These are phyloP conservation scores for Morone chrysops DNA, from an alignment of 2,113 vertebrate species.

Conservation along the genomic window DNA sequence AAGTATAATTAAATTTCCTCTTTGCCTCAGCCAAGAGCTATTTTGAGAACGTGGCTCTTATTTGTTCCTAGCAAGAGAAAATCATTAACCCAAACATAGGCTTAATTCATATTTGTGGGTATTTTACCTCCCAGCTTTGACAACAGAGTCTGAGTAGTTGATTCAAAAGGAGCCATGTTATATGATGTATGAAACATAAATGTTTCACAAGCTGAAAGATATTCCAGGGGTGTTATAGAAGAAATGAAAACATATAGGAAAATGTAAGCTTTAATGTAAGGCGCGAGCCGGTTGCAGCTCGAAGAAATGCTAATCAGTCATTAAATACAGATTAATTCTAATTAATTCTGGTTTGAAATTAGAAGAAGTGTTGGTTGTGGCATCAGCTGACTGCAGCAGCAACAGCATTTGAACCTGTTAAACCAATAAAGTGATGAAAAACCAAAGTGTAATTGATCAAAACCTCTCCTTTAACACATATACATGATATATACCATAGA, in stretches of 20 bases:
- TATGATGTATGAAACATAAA: slow-evolving; percentile 2
- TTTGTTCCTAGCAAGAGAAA: slow-evolving; percentile 43
- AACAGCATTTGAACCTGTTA: slow-evolving; percentile 4
- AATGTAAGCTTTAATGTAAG: slow-evolving; percentile 21
- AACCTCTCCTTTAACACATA: slow-evolving; percentile 2
- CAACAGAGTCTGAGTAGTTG: neutral
- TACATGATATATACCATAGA: neutral
- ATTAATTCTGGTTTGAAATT: slow-evolving; percentile 50
- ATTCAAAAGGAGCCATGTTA: slow-evolving; percentile 22
- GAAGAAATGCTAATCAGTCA: slow-evolving; percentile 52
- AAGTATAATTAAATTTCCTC: slow-evolving; percentile 62
- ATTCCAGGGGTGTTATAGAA: neutral
- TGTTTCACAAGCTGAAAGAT: slow-evolving; percentile 2
- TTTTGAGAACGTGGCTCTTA: slow-evolving; percentile 43
- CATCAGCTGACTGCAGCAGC: slow-evolving; percentile 32
- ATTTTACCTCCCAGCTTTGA: slow-evolving; percentile 5
- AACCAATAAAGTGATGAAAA: slow-evolving; percentile 11
- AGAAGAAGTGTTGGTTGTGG: slow-evolving; percentile 26
- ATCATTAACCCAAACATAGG: slow-evolving; percentile 44
- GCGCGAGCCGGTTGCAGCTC: neutral
- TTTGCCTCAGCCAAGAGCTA: slow-evolving; percentile 49
- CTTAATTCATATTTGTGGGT: slow-evolving; percentile 36
- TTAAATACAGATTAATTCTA: slow-evolving; percentile 61
- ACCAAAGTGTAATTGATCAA: slow-evolving; percentile 23
- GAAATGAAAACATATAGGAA: neutral